A percentile compares a stretch with the other conserved stretches of the same genome.
phyloP scores from a whole-genome alignment of 2,888 invertebrate genomes.

The Ornithoptera priamus region DNA sequence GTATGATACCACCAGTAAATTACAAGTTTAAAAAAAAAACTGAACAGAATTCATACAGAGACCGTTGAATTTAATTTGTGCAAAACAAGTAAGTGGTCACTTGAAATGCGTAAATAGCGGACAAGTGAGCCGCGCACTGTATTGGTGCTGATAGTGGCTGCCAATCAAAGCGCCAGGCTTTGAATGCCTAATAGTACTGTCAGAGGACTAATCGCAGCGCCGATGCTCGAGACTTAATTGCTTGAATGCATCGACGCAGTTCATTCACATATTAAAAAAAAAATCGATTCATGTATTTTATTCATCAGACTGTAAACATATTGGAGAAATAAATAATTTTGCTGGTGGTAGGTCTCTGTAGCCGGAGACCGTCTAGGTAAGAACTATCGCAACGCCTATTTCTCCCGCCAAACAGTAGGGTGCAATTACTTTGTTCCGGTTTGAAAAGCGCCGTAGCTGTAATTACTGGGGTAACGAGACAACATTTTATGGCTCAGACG shows the following conservation, averaged over 20 bases:
- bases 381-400: too few species aligned
- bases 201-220: slow-evolving; percentile 34
- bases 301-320: neutral
- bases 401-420: too few species aligned
- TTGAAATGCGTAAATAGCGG: slow-evolving; percentile 43
- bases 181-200: slow-evolving; percentile 47
- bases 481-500: too few species aligned
- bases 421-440: too few species aligned
- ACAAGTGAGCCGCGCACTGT: slow-evolving; percentile 42
- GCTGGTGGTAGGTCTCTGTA: too few species aligned
- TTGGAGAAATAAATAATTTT: neutral
- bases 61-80: slow-evolving; percentile 67
- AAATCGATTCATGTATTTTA: slow-evolving; percentile 9
- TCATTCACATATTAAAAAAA: slow-evolving; percentile 12
- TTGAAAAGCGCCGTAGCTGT: too few species aligned
- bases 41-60: slow-evolving; percentile 60
- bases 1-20: neutral
- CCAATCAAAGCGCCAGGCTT: slow-evolving; percentile 41
- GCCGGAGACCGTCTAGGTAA: too few species aligned
- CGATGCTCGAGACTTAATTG: slow-evolving; percentile 20
- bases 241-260: slow-evolving; percentile 15
- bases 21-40: slow-evolving; percentile 38
- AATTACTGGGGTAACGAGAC: too few species aligned
- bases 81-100: slow-evolving; percentile 50
- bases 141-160: slow-evolving; percentile 32